A percentile compares a stretch with the other conserved stretches of the same genome.
Evolutionary conservation across 2,888 invertebrate species (phyloP).

Genomic region (Phyto melanocephala): DNA sequence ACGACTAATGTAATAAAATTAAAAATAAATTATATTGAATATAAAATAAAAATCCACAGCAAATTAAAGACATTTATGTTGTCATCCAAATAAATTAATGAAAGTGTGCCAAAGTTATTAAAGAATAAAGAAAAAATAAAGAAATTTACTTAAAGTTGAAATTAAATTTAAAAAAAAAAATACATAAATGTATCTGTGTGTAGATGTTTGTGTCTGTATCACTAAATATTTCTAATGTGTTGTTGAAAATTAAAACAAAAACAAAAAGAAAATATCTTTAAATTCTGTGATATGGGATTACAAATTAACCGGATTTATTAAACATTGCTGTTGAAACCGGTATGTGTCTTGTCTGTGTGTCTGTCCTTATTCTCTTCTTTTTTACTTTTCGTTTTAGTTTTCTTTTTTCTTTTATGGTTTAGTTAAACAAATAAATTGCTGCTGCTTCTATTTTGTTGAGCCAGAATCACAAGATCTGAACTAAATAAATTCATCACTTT

Average conservation of each 20-base stretch:
- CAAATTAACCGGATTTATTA: slow-evolving; percentile 54
- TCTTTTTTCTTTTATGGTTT: slow-evolving; percentile 4
- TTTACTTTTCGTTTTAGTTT: background rate
- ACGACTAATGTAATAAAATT: background rate
- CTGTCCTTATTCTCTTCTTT: slow-evolving; percentile 11
- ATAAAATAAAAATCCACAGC: background rate
- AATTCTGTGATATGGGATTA: slow-evolving; percentile 51
- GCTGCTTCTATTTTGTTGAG: background rate
- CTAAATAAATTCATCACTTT: slow-evolving; percentile 7
- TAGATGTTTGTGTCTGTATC: background rate
- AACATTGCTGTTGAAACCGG: slow-evolving; percentile 40
- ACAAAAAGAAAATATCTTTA: slow-evolving; percentile 18
- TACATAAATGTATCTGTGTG: background rate
- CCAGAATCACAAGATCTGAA: background rate
- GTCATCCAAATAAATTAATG: slow-evolving; percentile 8
- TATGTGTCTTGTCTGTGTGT: slow-evolving; percentile 18
- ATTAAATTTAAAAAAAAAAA: background rate
- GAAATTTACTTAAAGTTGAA: background rate
- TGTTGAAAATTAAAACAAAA: background rate
- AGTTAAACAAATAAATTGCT: slow-evolving; percentile 5
- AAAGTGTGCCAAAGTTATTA: slow-evolving; percentile 49
- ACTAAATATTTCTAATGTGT: background rate
- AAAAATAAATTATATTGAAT: background rate
- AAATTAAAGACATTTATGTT: background rate
- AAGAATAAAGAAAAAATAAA: background rate